Percentiles rank a stretch among this genome's conserved stretches.
phyloP scores from a whole-genome alignment of 2,113 vertebrate species.

The Calidris pugnax region DNA sequence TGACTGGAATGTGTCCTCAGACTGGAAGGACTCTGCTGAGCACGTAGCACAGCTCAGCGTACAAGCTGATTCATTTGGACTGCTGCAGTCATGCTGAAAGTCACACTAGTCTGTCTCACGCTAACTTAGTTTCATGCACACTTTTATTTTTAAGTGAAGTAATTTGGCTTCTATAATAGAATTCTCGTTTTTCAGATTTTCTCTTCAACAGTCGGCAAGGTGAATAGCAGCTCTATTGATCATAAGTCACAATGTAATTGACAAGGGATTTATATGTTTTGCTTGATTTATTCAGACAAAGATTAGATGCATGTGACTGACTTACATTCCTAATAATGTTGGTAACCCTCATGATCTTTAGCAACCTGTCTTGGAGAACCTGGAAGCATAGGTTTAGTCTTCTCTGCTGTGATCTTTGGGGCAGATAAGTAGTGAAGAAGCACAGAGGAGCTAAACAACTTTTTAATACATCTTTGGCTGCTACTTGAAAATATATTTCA shows the following conservation, averaged over 20 bases:
- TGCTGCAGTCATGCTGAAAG: not conserved
- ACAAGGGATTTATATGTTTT: not conserved
- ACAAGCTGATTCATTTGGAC: not conserved
- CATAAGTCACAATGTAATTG: not conserved
- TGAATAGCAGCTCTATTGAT: not conserved
- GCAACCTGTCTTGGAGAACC: not conserved
- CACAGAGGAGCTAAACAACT: not conserved
- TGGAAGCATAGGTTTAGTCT: not conserved
- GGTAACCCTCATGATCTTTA: not conserved
- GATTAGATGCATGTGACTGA: not conserved
- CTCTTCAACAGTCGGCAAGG: not conserved
- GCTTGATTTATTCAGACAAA: not conserved
- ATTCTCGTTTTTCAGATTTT: not conserved
- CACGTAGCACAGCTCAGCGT: not conserved
- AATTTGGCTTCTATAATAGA: not conserved
- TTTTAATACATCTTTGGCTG: not conserved
- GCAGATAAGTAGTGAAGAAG: not conserved
- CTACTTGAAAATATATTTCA: not conserved
- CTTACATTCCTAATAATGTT: not conserved
- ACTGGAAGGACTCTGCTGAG: not conserved
- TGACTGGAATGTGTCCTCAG: conserved; percentile 20
- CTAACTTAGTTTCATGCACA: not conserved
- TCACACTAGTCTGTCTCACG: not conserved
- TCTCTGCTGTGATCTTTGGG: not conserved
- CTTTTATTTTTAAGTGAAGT: not conserved